phyloP scores from a whole-genome alignment of 2,113 vertebrate species.

The Oryzias melastigma region DNA sequence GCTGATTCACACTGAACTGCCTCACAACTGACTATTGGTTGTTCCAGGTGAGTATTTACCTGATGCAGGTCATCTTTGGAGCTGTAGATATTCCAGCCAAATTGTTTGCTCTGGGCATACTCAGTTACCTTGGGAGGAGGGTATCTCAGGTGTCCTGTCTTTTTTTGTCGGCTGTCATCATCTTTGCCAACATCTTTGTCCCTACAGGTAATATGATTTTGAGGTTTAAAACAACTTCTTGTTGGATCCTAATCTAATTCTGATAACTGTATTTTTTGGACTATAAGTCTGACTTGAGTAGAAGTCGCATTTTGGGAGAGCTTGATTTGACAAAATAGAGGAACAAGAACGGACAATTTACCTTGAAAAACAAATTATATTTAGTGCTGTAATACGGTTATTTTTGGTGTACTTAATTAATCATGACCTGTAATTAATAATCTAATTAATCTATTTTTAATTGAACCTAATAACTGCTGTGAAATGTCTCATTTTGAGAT shows the following conservation, averaged over 20 bases:
- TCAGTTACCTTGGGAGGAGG: slow-evolving; percentile 83
- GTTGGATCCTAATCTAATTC: neutral
- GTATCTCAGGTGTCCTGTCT: slow-evolving; percentile 74
- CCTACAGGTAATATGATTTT: slow-evolving; percentile 74
- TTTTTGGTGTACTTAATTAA: too few relatives aligned
- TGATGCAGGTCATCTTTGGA: slow-evolving; percentile 90
- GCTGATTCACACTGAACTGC: neutral
- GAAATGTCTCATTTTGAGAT: too few relatives aligned
- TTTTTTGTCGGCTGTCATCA: slow-evolving; percentile 74
- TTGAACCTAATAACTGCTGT: too few relatives aligned
- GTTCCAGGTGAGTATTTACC: slow-evolving; percentile 84
- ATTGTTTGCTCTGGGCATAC: slow-evolving; percentile 74
- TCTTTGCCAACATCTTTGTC: slow-evolving; percentile 85
- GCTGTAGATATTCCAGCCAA: slow-evolving; percentile 89
- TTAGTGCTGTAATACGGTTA: too few relatives aligned
- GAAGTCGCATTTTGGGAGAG: too few relatives aligned
- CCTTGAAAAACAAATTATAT: too few relatives aligned
- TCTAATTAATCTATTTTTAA: too few relatives aligned
- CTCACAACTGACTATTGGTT: slow-evolving; percentile 4
- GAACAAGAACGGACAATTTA: too few relatives aligned
- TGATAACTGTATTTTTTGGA: neutral
- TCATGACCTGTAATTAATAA: too few relatives aligned
- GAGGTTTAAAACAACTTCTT: neutral
- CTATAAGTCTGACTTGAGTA: too few relatives aligned
- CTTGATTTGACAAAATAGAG: too few relatives aligned